These are phyloP conservation scores for Lycorma delicatula DNA, from an alignment of 1,140 invertebrate species.

Conservation along the genomic window DNA sequence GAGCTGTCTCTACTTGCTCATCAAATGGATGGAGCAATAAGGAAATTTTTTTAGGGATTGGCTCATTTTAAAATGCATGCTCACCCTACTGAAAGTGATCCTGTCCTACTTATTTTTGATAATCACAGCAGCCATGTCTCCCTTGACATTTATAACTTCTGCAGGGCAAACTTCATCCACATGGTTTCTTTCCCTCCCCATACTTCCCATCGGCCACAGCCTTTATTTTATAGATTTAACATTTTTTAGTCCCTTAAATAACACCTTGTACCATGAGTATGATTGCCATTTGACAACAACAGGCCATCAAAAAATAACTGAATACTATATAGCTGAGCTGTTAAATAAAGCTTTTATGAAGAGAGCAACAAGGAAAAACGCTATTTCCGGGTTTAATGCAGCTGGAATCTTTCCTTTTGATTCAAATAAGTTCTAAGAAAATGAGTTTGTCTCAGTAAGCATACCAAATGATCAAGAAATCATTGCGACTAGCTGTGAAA, in stretches of 20 bases:
- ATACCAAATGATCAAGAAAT: too few relatives aligned
- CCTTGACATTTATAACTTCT: conserved; percentile 20
- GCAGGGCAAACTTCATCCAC: conserved; percentile 23
- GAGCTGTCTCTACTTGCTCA: conserved; percentile 28
- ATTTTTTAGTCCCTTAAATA: conserved; percentile 34
- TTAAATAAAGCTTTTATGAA: conserved; percentile 2
- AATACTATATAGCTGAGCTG: background rate
- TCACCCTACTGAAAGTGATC: conserved; percentile 18
- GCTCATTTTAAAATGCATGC: conserved; percentile 27
- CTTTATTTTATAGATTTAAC: conserved; percentile 34
- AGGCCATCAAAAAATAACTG: conserved; percentile 1
- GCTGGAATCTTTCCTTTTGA: conserved; percentile 2
- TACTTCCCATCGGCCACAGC: conserved; percentile 35
- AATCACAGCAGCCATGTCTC: conserved; percentile 27
- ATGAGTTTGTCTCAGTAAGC: background rate
- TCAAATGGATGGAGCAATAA: conserved; percentile 34
- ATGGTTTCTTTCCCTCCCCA: conserved; percentile 31
- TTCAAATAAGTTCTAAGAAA: background rate
- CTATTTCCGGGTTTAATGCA: background rate
- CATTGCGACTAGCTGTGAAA: too few relatives aligned
- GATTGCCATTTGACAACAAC: background rate
- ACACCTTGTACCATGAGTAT: background rate
- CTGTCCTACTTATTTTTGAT: conserved; percentile 29
- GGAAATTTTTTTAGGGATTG: conserved; percentile 30
- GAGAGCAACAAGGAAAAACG: background rate